Conservation (phyloP, 2,888 invertebrate genomes). For the Stenodera caucasica region DNA sequence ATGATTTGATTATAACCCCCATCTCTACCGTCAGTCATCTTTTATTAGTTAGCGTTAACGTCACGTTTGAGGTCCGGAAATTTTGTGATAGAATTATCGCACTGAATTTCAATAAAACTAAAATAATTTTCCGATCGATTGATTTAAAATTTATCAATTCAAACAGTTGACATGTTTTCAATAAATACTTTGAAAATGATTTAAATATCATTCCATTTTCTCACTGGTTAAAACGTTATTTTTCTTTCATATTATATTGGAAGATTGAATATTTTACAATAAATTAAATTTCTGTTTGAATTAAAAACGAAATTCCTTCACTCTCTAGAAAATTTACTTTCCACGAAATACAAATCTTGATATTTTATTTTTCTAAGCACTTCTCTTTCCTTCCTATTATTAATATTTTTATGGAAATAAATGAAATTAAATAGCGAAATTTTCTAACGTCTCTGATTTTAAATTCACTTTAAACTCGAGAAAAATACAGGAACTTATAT, state of each 20-base stretch:
- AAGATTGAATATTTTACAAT: conserved; percentile 4
- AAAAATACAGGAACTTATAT: neutral
- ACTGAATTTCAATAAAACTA: too few species aligned
- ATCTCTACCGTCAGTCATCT: too few species aligned
- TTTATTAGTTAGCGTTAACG: too few species aligned
- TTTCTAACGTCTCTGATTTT: too few species aligned
- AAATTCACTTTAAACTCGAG: neutral
- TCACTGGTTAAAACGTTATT: neutral
- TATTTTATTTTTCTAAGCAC: neutral
- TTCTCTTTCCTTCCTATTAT: neutral
- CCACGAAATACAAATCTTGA: neutral
- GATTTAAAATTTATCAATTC: neutral
- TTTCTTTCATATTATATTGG: neutral
- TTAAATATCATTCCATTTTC: neutral
- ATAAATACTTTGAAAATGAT: neutral
- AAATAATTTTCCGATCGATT: too few species aligned
- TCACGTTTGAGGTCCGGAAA: too few species aligned
- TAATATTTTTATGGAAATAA: neutral
- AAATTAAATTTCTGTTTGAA: neutral
- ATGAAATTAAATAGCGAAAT: neutral
- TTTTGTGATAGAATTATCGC: too few species aligned
- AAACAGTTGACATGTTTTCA: neutral
- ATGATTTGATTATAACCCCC: too few species aligned
- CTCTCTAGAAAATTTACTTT: neutral
- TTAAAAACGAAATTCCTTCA: neutral